Conservation (phyloP, 2,113 vertebrate genomes). For the Pelusios castaneus region DNA sequence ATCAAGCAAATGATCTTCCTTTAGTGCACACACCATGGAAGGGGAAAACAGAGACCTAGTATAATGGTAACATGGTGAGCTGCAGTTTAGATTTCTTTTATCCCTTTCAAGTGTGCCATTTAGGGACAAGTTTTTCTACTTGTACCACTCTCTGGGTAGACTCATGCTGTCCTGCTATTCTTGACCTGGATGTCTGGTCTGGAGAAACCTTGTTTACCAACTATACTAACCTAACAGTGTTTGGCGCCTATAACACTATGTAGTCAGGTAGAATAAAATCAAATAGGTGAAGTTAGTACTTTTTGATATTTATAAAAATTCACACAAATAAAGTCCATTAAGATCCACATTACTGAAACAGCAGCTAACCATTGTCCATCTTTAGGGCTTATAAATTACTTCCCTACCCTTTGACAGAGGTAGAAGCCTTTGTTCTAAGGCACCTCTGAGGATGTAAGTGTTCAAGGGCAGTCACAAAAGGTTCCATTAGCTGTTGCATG, state of each 20-base stretch:
- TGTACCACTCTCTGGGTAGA: neutral
- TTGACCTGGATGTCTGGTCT: neutral
- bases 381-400: neutral
- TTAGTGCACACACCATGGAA: fast-evolving
- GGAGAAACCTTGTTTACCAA: neutral
- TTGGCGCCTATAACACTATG: neutral
- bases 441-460: neutral
- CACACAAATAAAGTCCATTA: too few species aligned
- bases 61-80: neutral
- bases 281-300: too few species aligned
- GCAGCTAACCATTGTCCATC: neutral
- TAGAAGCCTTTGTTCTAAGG: neutral
- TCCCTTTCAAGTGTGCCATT: neutral
- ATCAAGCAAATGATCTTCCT: neutral
- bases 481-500: neutral
- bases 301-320: too few species aligned
- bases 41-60: neutral
- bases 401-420: neutral
- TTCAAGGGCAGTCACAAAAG: neutral
- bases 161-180: neutral
- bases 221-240: neutral
- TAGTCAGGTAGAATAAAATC: too few species aligned
- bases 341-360: neutral
- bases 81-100: neutral
- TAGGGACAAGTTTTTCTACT: neutral